A percentile compares a stretch with the other conserved stretches of the same genome.
These are phyloP conservation scores for Polypedilum vanderplanki DNA, from an alignment of 1,140 invertebrate species.

Conservation along the genomic window DNA sequence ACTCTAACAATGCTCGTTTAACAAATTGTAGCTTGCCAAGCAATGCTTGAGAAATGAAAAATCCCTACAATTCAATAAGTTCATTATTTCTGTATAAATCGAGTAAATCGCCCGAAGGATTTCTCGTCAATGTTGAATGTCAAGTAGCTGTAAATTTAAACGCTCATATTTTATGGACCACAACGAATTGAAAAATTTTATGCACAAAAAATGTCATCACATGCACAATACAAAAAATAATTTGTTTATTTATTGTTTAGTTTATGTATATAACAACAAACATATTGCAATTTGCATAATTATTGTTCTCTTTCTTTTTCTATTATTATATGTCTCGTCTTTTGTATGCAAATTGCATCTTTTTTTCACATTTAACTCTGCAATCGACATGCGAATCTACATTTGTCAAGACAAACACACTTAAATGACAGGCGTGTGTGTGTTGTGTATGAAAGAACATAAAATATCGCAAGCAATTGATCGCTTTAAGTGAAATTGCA, in stretches of 20 bases:
- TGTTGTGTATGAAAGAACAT: neutral
- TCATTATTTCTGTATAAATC: too few species aligned
- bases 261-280: neutral
- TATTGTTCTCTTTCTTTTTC: neutral
- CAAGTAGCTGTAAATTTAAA: too few species aligned
- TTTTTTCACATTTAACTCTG: neutral
- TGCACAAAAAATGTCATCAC: neutral
- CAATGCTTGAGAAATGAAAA: too few species aligned
- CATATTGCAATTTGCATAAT: conserved; percentile 25
- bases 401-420: neutral
- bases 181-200: too few species aligned
- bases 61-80: too few species aligned
- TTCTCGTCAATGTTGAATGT: too few species aligned
- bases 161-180: too few species aligned
- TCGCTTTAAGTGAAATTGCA: neutral
- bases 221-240: neutral
- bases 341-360: conserved; percentile 22
- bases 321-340: neutral
- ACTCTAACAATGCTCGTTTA: too few species aligned
- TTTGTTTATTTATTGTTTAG: conserved; percentile 25
- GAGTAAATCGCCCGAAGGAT: too few species aligned
- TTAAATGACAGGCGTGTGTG: neutral
- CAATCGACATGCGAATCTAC: neutral
- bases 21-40: too few species aligned
- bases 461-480: neutral